phyloP scores from a whole-genome alignment of 1,140 invertebrate species.

The Plectrocnemia conspersa region DNA sequence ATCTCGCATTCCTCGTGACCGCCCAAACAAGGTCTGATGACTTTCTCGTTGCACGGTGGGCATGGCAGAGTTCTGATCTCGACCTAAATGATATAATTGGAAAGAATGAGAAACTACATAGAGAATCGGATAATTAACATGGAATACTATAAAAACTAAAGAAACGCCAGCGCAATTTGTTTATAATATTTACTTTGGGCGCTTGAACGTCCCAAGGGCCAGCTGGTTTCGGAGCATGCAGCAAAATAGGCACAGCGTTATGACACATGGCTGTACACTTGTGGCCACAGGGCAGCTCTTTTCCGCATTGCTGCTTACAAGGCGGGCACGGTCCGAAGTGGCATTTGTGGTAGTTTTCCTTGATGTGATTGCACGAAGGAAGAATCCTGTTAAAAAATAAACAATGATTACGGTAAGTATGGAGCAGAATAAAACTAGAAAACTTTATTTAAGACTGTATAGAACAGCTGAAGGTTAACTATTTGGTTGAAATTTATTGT shows the following conservation, averaged over 20 bases:
- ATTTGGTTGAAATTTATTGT: too few species aligned
- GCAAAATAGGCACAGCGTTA: conserved; percentile 66
- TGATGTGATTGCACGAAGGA: conserved; percentile 18
- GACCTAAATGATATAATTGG: conserved; percentile 38
- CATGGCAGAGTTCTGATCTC: conserved; percentile 65
- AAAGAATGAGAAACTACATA: not conserved
- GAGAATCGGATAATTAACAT: too few species aligned
- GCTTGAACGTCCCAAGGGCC: conserved; percentile 74
- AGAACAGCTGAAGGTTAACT: too few species aligned
- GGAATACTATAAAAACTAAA: not conserved
- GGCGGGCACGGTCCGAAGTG: conserved; percentile 29
- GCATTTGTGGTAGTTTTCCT: conserved; percentile 30
- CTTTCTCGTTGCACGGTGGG: conserved; percentile 64
- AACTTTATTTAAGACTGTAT: too few species aligned
- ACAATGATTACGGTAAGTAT: too few species aligned
- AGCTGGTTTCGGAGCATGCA: conserved; percentile 58
- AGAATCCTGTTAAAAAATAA: conserved; percentile 30
- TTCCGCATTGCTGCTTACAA: conserved; percentile 30
- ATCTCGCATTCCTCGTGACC: conserved; percentile 72
- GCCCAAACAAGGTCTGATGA: conserved; percentile 74
- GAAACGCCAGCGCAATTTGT: not conserved
- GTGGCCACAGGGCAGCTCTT: conserved; percentile 61
- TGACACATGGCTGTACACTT: conserved; percentile 74
- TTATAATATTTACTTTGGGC: conserved; percentile 44
- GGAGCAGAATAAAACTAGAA: too few species aligned